A percentile compares a stretch with the other conserved stretches of the same genome.
phyloP scores from a whole-genome alignment of 2,888 invertebrate genomes.

The Drosophila kuntzei region DNA sequence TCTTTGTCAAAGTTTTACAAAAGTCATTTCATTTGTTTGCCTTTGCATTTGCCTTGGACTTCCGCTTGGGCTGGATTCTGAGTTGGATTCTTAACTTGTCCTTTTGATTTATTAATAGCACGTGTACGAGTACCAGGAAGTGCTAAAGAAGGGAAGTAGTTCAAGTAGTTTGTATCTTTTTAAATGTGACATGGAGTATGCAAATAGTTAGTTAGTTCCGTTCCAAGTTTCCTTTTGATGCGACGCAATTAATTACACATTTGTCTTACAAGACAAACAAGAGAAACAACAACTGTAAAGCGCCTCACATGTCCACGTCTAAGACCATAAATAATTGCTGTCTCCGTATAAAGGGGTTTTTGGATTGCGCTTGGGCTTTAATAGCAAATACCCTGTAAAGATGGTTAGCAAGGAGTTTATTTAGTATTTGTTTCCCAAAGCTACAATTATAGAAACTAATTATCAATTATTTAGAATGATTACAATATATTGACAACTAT shows the following conservation, averaged over 20 bases:
- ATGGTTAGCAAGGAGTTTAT: background rate
- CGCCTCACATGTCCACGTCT: slow-evolving; percentile 59
- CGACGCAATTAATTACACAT: slow-evolving; percentile 84
- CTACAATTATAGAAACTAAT: background rate
- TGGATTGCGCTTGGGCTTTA: background rate
- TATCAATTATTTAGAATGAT: background rate
- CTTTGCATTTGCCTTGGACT: slow-evolving; percentile 58
- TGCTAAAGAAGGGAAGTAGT: background rate
- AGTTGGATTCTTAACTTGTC: slow-evolving; percentile 60
- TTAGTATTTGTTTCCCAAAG: background rate
- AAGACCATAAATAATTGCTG: slow-evolving; percentile 82
- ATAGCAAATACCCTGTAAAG: slow-evolving; percentile 18
- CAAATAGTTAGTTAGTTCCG: slow-evolving; percentile 71
- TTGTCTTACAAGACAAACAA: slow-evolving; percentile 85
- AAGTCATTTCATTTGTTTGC: slow-evolving; percentile 75
- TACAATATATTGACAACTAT: too few relatives aligned
- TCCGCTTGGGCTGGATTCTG: slow-evolving; percentile 35
- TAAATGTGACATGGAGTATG: slow-evolving; percentile 67
- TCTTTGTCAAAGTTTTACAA: slow-evolving; percentile 44
- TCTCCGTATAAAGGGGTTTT: slow-evolving; percentile 27
- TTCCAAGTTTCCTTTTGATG: slow-evolving; percentile 80
- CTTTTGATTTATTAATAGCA: slow-evolving; percentile 82
- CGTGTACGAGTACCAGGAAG: slow-evolving; percentile 40
- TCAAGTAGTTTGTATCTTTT: slow-evolving; percentile 38
- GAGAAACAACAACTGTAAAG: slow-evolving; percentile 30